Evolutionary conservation across 2,113 vertebrate genomes (phyloP).

Genomic region (Prietella phreatophila): DNA sequence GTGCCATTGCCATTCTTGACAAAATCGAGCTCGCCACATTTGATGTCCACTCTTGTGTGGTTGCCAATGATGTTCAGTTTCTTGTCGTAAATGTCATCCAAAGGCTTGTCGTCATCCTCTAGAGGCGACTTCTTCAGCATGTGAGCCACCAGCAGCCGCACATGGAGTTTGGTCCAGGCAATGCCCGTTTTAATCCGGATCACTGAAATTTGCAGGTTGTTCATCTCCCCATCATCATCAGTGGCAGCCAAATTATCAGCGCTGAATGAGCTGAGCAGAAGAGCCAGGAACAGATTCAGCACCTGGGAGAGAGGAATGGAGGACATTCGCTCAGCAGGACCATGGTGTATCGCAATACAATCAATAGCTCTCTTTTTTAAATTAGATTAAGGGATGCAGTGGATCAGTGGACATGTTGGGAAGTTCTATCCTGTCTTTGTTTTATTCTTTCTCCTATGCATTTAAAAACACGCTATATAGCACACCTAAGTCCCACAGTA

Average conservation of each 20-base stretch:
- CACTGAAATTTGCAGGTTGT: conserved; percentile 95
- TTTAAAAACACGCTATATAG: not conserved
- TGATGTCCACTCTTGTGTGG: conserved; percentile 90
- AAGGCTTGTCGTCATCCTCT: conserved; percentile 89
- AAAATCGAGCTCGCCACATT: conserved; percentile 88
- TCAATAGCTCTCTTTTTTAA: not conserved
- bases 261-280: conserved; percentile 98
- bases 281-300: conserved; percentile 93
- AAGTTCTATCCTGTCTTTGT: not conserved
- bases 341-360: not conserved
- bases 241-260: conserved; percentile 95
- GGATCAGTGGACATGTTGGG: not conserved
- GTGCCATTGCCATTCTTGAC: conserved; percentile 97
- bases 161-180: conserved; percentile 83
- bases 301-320: conserved; percentile 70
- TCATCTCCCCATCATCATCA: conserved; percentile 95
- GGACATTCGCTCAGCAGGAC: not conserved
- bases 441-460: not conserved
- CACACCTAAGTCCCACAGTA: not conserved
- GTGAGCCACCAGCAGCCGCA: conserved; percentile 78
- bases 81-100: conserved; percentile 91
- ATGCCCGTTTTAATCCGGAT: conserved; percentile 95
- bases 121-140: conserved; percentile 85
- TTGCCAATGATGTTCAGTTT: conserved; percentile 94
- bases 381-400: not conserved